Base-by-base conservation (phyloP, 2,113 vertebrate genomes). In the Chionodraco myersi region DNA sequence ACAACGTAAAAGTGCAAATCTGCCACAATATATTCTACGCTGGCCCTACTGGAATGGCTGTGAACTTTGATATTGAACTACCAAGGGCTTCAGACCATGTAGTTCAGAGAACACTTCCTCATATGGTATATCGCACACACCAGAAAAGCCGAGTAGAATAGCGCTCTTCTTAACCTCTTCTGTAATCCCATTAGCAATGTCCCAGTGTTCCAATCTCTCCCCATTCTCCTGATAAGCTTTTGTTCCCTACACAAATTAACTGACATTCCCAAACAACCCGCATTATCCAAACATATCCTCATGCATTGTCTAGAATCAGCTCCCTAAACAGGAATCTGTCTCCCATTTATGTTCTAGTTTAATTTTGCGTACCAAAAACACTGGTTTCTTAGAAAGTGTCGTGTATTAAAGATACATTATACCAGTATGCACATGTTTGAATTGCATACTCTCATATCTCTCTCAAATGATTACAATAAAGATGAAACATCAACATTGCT, bases 221-320 rank as follows among this genome's bases (percentile, higher is more conserved):
- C 16, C 34, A 61, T 16, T 54, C 11, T 26, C 49, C 45, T 13
- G 2, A 30, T 14, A 23, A 56, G 26, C 21, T 66, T 75, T 26
- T 6, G 41, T 21, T 75, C 5, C 36, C 34, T 60, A 57, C 52
- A 54, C 21, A 71, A 13, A 41, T 71, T 9, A 53, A 54, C 26
- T 72, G 52, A 18, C 18, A 51, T 54, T 41, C 10, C 9, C n/a
- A 61, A 72, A 63, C n/a, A 63, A 6, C 45, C 52, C 53, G 53
- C 23, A 48, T 41, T 68, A 57, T 72, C 57, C 34, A 15, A 58
- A 63, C 10, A 58, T 34, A 74, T n/a, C 14, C 26, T 60, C 15
- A 48, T 56, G 34, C 44, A 57, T 58, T 16, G 12, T 1, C 15
- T 58, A 52, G 15, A 72, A 72, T 60, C 21, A 53, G 45, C 21